A percentile compares a stretch with the other conserved stretches of the same genome.
These are phyloP conservation scores for Tadarida brasiliensis DNA, from an alignment of 2,797 vertebrate genomes.

Conservation along the genomic window DNA sequence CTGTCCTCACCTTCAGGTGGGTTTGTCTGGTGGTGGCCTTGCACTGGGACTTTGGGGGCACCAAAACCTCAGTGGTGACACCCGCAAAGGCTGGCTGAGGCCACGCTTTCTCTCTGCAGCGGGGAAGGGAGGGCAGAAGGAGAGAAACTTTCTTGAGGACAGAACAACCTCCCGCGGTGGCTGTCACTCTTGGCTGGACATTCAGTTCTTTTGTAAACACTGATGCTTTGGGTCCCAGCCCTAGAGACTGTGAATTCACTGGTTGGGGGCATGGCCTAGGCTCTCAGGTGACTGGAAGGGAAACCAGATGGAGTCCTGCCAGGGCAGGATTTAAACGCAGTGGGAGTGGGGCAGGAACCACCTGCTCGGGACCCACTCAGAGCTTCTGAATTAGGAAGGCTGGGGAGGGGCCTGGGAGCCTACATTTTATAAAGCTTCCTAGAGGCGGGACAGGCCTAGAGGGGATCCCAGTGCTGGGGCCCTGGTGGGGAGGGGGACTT, in stretches of 20 bases:
- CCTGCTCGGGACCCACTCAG: background rate
- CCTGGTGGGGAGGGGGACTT: rapidly evolving
- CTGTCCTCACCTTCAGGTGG: background rate
- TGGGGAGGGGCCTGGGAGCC: background rate
- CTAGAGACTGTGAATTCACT: background rate
- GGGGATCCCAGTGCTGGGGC: background rate
- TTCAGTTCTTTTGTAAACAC: background rate
- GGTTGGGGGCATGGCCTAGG: background rate
- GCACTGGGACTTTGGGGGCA: background rate
- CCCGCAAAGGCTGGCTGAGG: too few species aligned
- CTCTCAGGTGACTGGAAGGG: background rate
- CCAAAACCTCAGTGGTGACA: background rate
- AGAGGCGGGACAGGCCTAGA: background rate
- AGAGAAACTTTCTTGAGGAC: background rate
- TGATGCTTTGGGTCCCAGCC: background rate
- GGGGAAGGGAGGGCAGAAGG: background rate
- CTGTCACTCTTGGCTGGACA: background rate
- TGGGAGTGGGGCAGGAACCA: rapidly evolving
- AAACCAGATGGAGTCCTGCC: background rate
- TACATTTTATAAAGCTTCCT: background rate
- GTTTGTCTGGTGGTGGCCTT: background rate
- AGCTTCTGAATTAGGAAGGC: background rate
- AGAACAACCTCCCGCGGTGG: background rate
- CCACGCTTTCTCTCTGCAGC: background rate
- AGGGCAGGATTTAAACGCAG: too few species aligned